These are phyloP conservation scores for Onychostruthus taczanowskii DNA, from an alignment of 2,113 vertebrate species.

Conservation along the genomic window DNA sequence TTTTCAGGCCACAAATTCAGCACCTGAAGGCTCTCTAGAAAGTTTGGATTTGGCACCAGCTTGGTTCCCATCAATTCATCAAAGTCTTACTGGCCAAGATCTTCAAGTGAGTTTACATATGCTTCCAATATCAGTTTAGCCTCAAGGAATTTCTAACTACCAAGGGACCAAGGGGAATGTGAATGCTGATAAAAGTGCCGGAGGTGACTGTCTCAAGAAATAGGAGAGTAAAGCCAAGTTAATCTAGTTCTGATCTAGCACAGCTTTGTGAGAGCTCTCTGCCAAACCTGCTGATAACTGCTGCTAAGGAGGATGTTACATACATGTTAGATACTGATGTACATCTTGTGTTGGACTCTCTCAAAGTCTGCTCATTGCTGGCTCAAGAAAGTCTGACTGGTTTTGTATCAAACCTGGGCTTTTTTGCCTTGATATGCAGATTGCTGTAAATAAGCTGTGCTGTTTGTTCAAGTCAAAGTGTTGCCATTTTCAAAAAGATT, in stretches of 20 bases:
- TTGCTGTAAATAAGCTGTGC: not conserved
- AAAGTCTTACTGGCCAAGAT: not conserved
- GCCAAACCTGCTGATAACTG: not conserved
- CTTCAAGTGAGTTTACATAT: not conserved
- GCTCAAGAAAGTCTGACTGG: not conserved
- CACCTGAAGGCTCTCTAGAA: not conserved
- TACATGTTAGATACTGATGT: not conserved
- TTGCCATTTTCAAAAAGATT: constrained; percentile 11
- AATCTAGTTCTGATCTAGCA: constrained; percentile 33
- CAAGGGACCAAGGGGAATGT: not conserved
- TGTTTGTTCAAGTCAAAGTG: constrained; percentile 15
- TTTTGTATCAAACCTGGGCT: not conserved
- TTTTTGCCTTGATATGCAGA: not conserved
- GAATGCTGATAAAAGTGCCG: not conserved
- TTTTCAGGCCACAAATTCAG: not conserved
- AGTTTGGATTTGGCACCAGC: not conserved
- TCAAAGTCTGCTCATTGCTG: not conserved
- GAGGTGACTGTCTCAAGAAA: constrained; percentile 28
- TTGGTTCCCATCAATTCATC: constrained; percentile 5
- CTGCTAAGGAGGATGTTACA: not conserved
- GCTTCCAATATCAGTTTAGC: constrained; percentile 37
- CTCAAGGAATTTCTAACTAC: constrained; percentile 31
- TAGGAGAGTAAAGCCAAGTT: constrained; percentile 1
- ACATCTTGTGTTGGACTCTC: not conserved
- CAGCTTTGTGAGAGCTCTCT: not conserved